Base-by-base conservation (phyloP, 2,113 vertebrate species). In the Labeo catla region DNA sequence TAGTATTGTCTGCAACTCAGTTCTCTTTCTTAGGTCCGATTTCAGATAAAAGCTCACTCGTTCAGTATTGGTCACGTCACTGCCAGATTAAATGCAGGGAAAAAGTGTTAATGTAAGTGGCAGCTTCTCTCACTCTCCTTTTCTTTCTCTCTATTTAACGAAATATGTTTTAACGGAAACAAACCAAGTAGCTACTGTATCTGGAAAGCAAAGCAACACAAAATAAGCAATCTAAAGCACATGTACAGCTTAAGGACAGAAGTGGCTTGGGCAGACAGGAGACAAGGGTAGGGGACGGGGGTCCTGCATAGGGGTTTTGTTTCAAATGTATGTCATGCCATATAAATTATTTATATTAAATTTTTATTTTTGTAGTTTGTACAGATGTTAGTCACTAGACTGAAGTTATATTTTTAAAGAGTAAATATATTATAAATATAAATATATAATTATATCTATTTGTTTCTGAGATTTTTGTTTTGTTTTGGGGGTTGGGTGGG, bases 391-490 rank as follows among this genome's bases (percentile, higher is more conserved):
- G 96, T 95, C 93, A 90, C 92, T 94, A 95, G 95, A 96, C 94
- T 93, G 96, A 97, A 97, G 95, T 95, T 96, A 95, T 98, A 96
- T 97, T 98, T 97, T 98, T 97, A 96, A 97, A 97, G 95, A 98
- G 95, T 97, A 95, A 96, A 96, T 96, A 95, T 96, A 96, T 97
- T 96, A 96, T 94, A 96, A 96, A 97, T 96, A 88, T 89, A 83
- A 95, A 96, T 96, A 97, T 96, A 96, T 95, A 95, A 95, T 94
- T 95, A 95, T 93, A 95, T 95, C 89, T 95, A 95, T 94, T 95
- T 95, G 93, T 94, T 93, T 92, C 86, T 65, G 87, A 91, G 91
- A 92, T 93, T 91, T 89, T 91, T 90, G 88, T 19, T 76, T 50
- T 89, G 70, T 91, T 91, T 90, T 84, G 61, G 63, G 77, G 63